A percentile compares a stretch with the other conserved stretches of the same genome.
These are phyloP conservation scores for Halichoerus grypus DNA, from an alignment of 2,113 vertebrate species.

Conservation along the genomic window DNA sequence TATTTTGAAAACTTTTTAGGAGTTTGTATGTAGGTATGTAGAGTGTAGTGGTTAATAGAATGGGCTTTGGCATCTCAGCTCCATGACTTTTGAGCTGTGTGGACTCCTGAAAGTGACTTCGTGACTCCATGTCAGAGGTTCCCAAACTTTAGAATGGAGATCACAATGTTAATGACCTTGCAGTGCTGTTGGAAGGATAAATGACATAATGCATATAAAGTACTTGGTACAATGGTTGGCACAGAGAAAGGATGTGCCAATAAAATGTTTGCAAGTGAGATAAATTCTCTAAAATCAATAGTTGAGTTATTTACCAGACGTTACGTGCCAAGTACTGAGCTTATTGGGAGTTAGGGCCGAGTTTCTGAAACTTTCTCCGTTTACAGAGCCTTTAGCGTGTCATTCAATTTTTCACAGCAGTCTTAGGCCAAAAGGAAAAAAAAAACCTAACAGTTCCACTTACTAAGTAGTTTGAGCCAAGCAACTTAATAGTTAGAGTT, in stretches of 20 bases:
- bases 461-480: not conserved
- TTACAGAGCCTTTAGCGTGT: not conserved
- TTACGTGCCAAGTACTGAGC: not conserved
- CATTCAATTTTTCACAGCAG: not conserved
- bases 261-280: constrained; percentile 35
- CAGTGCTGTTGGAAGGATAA: not conserved
- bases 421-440: not conserved
- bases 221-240: constrained; percentile 19
- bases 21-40: not conserved
- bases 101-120: not conserved
- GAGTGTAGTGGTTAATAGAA: not conserved
- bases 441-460: not conserved
- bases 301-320: constrained; percentile 19
- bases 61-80: not conserved
- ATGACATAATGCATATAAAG: not conserved
- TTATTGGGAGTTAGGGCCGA: not conserved
- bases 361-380: constrained; percentile 27
- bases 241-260: not conserved
- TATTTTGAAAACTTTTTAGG: constrained; percentile 32
- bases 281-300: constrained; percentile 41
- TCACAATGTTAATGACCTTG: not conserved
- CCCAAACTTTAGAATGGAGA: constrained; percentile 24
- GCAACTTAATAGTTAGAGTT: not conserved
- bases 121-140: not conserved
- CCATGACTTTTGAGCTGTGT: not conserved